Base-by-base conservation (phyloP, 2,797 vertebrate genomes). In the Tokudaia tokunoshimensis region DNA sequence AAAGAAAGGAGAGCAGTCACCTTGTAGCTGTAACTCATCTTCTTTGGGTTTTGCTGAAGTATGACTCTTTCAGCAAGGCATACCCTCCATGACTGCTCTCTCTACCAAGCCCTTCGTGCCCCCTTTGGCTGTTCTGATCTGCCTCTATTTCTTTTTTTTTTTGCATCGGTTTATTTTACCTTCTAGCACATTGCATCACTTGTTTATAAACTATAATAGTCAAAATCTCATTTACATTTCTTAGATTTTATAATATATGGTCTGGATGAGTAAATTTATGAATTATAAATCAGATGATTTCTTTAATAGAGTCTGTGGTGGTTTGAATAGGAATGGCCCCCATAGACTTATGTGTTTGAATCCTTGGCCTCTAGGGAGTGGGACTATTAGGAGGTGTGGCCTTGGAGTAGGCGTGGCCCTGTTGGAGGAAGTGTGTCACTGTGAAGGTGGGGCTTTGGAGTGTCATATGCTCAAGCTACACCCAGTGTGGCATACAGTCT, bases 131-230 rank as follows among this genome's bases (percentile, higher is more conserved):
- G n/a, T 74, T 50, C 31, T 59, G 20, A 1, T 82, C 61, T 92
- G 31, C 10, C 67, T 88, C 76, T 59, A 14, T 59, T 89, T 85
- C 22, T 97, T 95, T 34, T 79, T 95, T 34, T 79, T 90, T 84
- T 89, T 44, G 55, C 29, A 41, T 41, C n/a, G 44, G 6, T 26
- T 59, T 24, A 61, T 76, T 92, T 96, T 81, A 59, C 70, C n/a
- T 94, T 84, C 57, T 65, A 37, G 63, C 4, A 15, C 19, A 88
- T 10, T 26, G 37, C 20, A 37, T 37, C 37, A n/a, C 84, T 91
- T 87, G 57, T 76, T 78, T 85, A 61, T 57, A 67, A 95, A 55
- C 34, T 61, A 26, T 78, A 55, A 57, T 59, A 15, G 57, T 57
- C 20, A 14, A 24, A 8, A 61, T 41, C 8, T 31, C 15, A 12